Conservation (phyloP, 2,888 invertebrate species). For the Orthonychiurus folsomi region DNA sequence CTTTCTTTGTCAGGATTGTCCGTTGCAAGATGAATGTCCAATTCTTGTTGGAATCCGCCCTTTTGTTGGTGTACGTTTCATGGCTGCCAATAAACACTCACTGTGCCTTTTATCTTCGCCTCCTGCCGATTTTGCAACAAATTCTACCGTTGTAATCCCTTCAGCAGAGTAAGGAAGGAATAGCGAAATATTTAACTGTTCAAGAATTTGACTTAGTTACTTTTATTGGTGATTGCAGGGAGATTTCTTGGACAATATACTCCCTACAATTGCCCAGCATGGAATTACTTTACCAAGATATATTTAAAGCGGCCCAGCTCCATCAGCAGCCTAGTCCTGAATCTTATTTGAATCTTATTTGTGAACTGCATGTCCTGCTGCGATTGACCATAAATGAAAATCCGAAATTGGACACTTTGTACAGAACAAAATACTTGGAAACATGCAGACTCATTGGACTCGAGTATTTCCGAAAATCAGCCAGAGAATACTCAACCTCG, state of each 20-base stretch:
- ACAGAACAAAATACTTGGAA: conserved; percentile 20
- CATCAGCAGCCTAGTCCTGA: conserved; percentile 57
- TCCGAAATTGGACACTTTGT: conserved; percentile 23
- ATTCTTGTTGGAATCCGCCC: conserved; percentile 60
- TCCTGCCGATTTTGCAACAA: too few relatives aligned
- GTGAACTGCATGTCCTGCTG: conserved; percentile 63
- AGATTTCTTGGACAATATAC: conserved; percentile 59
- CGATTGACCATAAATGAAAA: conserved; percentile 29
- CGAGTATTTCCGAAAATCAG: conserved; percentile 26
- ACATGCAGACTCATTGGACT: conserved; percentile 35
- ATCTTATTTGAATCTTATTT: conserved; percentile 61
- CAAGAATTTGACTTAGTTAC: too few relatives aligned
- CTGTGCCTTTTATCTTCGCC: conserved; percentile 34
- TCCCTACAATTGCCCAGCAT: conserved; percentile 57
- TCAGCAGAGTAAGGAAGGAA: too few relatives aligned
- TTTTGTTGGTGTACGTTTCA: conserved; percentile 53
- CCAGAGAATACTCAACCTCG: too few relatives aligned
- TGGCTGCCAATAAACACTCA: conserved; percentile 32
- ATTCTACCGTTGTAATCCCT: too few relatives aligned
- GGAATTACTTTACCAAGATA: conserved; percentile 59
- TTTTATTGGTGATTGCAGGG: too few relatives aligned
- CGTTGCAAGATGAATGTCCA: conserved; percentile 51
- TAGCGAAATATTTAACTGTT: too few relatives aligned
- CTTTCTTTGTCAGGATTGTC: conserved; percentile 17
- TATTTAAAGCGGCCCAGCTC: conserved; percentile 57